Base-by-base conservation (phyloP, 2,113 vertebrate species). In the Ascaphus truei region DNA sequence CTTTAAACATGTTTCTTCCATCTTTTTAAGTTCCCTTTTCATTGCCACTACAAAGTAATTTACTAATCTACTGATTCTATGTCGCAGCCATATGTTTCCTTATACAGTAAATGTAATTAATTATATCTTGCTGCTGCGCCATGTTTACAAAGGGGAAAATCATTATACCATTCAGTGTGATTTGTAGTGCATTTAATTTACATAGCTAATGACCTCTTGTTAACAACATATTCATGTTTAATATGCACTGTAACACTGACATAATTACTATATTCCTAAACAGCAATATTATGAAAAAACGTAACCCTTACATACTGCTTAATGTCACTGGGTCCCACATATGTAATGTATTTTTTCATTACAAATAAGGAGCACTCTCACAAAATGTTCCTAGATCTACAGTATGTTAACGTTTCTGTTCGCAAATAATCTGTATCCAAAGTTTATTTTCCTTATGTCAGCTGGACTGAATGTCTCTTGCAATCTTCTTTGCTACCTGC, bases 141-240 rank as follows among this genome's bases (percentile, higher is more conserved):
- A 48, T 48, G 45, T 48, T 48, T 48, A 9, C 45, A 48, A 53
- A 53, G 62, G 8, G 1, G 47, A 37, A 18, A 29, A 2, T 65
- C 48, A 53, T 65, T 65, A 23, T 39, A 52, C 47, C 45, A 53
- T 53, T 65, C 48, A 29, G 62, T 64, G 31, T 65, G 39, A 66
- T 66, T 56, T 56, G 63, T 29, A 22, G 10, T 43, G 51, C 51
- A 56, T 66, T 55, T 66, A 25, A 66, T 66, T 66, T 66, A 51
- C 63, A 66, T 56, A 66, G 9, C 10, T 30, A 65, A 66, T 66
- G 63, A 34, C 30, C 23, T 66, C 39, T 56, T 26, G 51, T 64
- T 64, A 64, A 64, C 58, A 22, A 61, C 58, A 61, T 63, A 2
- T 2, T 66, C 48, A 66, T 51, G 62, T 66, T 66, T 56, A 43